Conservation (phyloP, 2,888 invertebrate species). For the Meteorus cinctellus region DNA sequence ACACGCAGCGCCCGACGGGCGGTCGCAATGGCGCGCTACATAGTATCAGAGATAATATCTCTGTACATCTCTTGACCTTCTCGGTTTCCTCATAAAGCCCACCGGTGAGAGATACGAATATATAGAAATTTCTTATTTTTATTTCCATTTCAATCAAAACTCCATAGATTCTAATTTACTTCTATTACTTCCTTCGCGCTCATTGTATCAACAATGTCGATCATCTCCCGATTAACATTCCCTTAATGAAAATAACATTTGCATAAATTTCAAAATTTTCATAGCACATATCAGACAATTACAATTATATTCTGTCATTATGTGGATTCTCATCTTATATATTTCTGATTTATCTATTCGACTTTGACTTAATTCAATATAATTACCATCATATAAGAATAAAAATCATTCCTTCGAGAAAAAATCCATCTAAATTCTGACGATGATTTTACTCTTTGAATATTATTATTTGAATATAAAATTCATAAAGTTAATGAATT, state of each 20-base stretch:
- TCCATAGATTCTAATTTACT: background rate
- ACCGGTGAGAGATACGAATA: constrained; percentile 42
- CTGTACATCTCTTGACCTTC: constrained; percentile 57
- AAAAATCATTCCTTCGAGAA: background rate
- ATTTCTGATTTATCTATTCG: background rate
- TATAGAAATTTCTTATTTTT: constrained; percentile 15
- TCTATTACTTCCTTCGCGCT: constrained; percentile 33
- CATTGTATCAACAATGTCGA: constrained; percentile 20
- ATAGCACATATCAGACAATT: background rate
- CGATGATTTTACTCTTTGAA: background rate
- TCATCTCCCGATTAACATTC: background rate
- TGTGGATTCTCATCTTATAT: background rate
- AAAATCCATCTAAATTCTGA: background rate
- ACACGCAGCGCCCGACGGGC: constrained; percentile 72
- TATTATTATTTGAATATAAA: background rate
- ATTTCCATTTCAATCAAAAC: constrained; percentile 5
- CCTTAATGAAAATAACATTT: constrained; percentile 19
- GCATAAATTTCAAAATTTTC: constrained; percentile 23
- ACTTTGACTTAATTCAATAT: background rate
- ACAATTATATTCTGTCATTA: background rate
- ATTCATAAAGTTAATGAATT: constrained; percentile 46
- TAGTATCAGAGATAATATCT: constrained; percentile 69
- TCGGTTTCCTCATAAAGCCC: constrained; percentile 43
- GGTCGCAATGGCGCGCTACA: constrained; percentile 52
- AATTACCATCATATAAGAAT: background rate